phyloP scores from a whole-genome alignment of 2,113 vertebrate genomes.

The Emydura subglobosa region DNA sequence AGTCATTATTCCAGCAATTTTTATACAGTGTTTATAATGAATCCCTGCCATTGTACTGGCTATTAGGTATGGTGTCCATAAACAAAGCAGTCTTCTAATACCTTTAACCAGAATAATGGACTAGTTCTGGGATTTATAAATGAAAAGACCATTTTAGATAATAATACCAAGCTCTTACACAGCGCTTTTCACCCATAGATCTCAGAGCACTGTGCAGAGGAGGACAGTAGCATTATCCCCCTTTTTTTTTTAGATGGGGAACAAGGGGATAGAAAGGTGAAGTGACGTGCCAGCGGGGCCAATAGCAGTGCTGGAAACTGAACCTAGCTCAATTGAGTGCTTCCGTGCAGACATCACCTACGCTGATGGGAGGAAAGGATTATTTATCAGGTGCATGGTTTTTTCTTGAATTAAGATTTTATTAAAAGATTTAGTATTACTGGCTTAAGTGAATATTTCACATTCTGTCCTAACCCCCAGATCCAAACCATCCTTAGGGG shows the following conservation, averaged over 20 bases:
- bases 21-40: slow-evolving; percentile 55
- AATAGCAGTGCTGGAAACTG: neutral
- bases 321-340: neutral
- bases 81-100: slow-evolving; percentile 7
- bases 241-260: neutral
- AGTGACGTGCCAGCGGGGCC: neutral
- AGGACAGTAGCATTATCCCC: neutral
- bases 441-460: neutral
- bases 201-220: neutral
- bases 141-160: slow-evolving; percentile 16
- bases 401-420: neutral
- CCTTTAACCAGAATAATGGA: slow-evolving; percentile 44
- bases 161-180: neutral
- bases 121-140: slow-evolving; percentile 26
- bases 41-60: slow-evolving; percentile 28
- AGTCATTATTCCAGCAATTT: slow-evolving; percentile 44
- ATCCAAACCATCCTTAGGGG: neutral
- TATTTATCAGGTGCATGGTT: neutral
- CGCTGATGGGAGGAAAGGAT: neutral
- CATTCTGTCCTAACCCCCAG: neutral
- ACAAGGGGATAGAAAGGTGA: neutral
- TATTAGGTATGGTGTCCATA: slow-evolving; percentile 31
- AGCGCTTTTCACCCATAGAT: slow-evolving; percentile 4
- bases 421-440: neutral
- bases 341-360: neutral